These are phyloP conservation scores for Mormyrops attenuatus DNA, from an alignment of 2,797 vertebrate genomes.

Conservation along the genomic window DNA sequence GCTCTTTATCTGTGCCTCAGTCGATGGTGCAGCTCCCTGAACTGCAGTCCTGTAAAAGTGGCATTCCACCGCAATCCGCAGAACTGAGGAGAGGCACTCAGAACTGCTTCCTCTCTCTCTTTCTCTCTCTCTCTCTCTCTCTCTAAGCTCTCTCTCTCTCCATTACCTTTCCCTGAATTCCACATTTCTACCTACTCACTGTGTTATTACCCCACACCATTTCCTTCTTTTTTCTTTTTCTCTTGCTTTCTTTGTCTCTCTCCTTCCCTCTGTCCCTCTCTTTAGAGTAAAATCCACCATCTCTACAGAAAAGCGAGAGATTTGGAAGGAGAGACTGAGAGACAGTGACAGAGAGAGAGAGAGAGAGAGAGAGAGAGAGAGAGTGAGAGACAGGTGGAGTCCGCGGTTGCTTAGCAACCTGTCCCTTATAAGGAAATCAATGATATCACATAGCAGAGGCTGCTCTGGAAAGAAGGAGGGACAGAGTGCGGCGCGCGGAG, in stretches of 20 bases:
- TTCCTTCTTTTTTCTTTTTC: background rate
- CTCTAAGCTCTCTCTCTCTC: background rate
- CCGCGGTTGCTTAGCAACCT: constrained; percentile 76
- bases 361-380: constrained; percentile 30
- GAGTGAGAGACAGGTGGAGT: constrained; percentile 76
- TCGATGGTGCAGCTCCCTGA: background rate
- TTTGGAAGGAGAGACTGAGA: constrained; percentile 1
- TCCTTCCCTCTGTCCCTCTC: constrained; percentile 28
- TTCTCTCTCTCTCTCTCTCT: background rate
- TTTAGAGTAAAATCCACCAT: constrained; percentile 40
- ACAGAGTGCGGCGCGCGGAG: background rate
- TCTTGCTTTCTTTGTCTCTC: constrained; percentile 3
- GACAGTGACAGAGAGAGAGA: constrained; percentile 10
- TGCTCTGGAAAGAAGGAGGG: constrained; percentile 25
- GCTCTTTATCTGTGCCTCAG: background rate
- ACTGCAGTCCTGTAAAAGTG: background rate
- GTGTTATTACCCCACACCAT: background rate
- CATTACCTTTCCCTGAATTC: constrained; percentile 18
- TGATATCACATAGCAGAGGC: constrained; percentile 63
- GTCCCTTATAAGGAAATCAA: constrained; percentile 65
- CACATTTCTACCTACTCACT: constrained; percentile 25
- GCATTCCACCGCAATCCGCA: background rate
- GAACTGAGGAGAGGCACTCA: background rate
- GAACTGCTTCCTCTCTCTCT: background rate
- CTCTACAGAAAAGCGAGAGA: constrained; percentile 20